A percentile compares a stretch with the other conserved stretches of the same genome.
Evolutionary conservation across 2,888 invertebrate species (phyloP).

Genomic region (Cerastoderma edule): DNA sequence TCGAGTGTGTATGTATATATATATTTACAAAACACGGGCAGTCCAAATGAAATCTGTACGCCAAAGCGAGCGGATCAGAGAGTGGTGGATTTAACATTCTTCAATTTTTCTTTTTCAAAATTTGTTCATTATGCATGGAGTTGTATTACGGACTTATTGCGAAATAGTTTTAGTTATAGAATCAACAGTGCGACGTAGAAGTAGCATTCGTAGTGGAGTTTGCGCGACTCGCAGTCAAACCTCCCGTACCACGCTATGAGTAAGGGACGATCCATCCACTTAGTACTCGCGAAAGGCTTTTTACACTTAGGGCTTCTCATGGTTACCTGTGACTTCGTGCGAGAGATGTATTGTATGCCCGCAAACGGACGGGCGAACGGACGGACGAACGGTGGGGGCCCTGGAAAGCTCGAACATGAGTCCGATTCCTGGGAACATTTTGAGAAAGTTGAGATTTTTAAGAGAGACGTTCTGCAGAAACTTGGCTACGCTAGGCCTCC

Average conservation of each 20-base stretch:
- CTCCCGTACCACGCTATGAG: conserved; percentile 13
- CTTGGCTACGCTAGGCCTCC: conserved; percentile 55
- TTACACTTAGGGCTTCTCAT: conserved; percentile 21
- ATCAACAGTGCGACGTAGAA: too few relatives aligned
- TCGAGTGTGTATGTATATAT: background rate
- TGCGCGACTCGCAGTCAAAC: background rate
- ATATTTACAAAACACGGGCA: conserved; percentile 17
- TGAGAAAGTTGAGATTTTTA: conserved; percentile 61
- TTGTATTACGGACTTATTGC: background rate
- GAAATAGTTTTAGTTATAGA: conserved; percentile 1
- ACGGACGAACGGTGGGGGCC: background rate
- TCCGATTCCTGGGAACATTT: background rate
- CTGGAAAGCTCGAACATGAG: too few relatives aligned
- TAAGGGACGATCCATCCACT: conserved; percentile 4
- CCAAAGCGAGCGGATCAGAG: conserved; percentile 5
- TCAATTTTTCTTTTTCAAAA: background rate
- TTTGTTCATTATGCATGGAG: conserved; percentile 10
- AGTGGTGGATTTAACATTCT: background rate
- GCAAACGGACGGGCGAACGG: background rate
- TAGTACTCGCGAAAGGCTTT: conserved; percentile 16
- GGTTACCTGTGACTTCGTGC: conserved; percentile 2
- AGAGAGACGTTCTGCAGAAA: conserved; percentile 58
- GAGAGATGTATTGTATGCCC: background rate
- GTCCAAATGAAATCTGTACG: conserved; percentile 3
- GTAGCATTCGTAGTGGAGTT: conserved; percentile 4